phyloP scores from a whole-genome alignment of 2,797 vertebrate species.

The Micromesistius poutassou region DNA sequence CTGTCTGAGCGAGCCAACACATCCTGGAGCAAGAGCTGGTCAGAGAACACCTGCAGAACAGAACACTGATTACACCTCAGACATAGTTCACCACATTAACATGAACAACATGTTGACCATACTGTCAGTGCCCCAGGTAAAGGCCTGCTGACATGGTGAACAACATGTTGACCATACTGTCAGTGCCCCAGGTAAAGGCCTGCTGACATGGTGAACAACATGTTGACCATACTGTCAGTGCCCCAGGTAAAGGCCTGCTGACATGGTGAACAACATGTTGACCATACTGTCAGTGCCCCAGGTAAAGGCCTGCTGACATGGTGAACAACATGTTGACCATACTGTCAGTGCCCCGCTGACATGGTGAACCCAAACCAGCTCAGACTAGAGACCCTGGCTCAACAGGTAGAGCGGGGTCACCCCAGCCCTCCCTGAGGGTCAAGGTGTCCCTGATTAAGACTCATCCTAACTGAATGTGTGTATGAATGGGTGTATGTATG shows the following conservation, averaged over 20 bases:
- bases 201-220: not conserved
- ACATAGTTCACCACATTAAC: not conserved
- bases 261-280: not conserved
- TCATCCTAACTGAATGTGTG: not conserved
- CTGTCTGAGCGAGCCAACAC: conserved; percentile 82
- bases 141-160: not conserved
- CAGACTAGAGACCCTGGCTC: not conserved
- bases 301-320: not conserved
- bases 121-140: not conserved
- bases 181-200: not conserved
- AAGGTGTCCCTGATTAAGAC: not conserved
- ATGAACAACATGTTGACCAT: not conserved
- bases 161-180: not conserved
- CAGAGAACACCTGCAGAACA: conserved; percentile 82
- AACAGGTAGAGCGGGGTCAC: too few relatives aligned
- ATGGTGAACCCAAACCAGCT: not conserved
- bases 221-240: not conserved
- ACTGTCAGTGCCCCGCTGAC: not conserved
- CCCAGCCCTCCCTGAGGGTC: too few relatives aligned
- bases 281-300: not conserved
- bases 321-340: not conserved
- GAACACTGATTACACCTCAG: conserved; percentile 13
- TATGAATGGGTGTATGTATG: not conserved
- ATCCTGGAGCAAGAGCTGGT: conserved; percentile 83
- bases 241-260: not conserved